Evolutionary conservation across 2,888 invertebrate genomes (phyloP), one percentile per base, ranked within the genome.

Genomic region (Galerucella nymphaeae): DNA sequence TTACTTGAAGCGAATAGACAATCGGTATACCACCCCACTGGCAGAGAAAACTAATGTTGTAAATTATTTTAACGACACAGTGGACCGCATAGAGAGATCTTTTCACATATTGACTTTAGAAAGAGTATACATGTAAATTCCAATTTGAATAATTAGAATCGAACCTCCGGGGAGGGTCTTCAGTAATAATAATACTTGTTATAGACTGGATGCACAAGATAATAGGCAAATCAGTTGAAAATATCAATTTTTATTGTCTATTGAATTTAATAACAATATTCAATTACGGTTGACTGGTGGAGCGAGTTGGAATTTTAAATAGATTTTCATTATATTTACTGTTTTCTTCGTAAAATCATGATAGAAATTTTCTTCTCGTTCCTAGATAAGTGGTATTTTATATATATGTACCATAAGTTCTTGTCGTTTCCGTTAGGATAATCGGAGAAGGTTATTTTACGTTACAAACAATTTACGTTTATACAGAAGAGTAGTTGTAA

Each of bases 301-400:
- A 58, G 58, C 58, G 58, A 23, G 58, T 23, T 58, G 58, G 58
- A 58, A 58, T 58, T 30, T 58, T 58, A 58, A 58, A 58, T 30
- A 58, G 23, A 13, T 58, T 58, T 30, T 58, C 30, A 30, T 58
- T 58, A 14, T 30, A 30, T 58, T 58, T 58, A 58, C 58, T 58
- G 58, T 58, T 57, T 58, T 30, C 58, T 58, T 58, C 13, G n/a
- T 13, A 58, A 58, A 20, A n/a, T 14, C 23, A 58, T 30, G 58
- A 0, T 23, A 58, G 13, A 55, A 14, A 58, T 23, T 30, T 58
- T 58, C 30, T 16, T 30, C 23, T 14, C 30, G 23, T 58, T 30
- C 23, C 23, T 30, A 30, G 30, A 30, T 30, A 30, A 30, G 30
- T 30, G 30, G 30, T 30, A 30, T 30, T 30, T 30, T 30, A 23